A percentile compares a stretch with the other conserved stretches of the same genome.
Conservation (phyloP, 2,797 vertebrate genomes). For the Lutra lutra region DNA sequence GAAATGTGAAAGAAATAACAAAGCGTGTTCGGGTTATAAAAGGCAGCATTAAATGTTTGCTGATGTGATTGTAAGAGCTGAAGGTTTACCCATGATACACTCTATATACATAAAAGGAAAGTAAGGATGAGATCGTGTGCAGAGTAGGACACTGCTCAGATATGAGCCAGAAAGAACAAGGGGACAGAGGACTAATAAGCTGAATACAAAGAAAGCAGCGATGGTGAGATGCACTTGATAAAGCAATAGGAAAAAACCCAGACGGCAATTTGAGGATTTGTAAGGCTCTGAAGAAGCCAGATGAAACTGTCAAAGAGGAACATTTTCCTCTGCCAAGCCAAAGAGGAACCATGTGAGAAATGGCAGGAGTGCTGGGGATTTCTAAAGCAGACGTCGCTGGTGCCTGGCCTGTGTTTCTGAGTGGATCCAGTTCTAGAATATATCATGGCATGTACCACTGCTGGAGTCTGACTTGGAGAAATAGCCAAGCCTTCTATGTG, state of each 20-base stretch:
- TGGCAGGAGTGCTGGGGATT: conserved; percentile 66
- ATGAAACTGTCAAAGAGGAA: conserved; percentile 82
- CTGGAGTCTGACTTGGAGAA: conserved; percentile 66
- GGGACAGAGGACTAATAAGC: conserved; percentile 46
- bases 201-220: conserved; percentile 67
- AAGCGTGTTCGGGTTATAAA: neutral
- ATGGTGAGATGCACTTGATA: conserved; percentile 75
- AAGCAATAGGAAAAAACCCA: conserved; percentile 74
- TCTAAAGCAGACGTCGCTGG: conserved; percentile 72
- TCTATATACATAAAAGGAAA: conserved; percentile 62
- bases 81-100: conserved; percentile 71
- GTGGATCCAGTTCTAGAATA: conserved; percentile 76
- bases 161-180: conserved; percentile 71
- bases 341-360: conserved; percentile 28
- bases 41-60: conserved; percentile 66
- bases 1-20: conserved; percentile 70
- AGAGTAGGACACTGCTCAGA: conserved; percentile 60
- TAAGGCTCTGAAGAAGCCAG: conserved; percentile 81
- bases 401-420: conserved; percentile 68
- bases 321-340: conserved; percentile 81
- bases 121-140: conserved; percentile 55
- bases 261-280: conserved; percentile 78
- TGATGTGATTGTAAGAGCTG: conserved; percentile 61
- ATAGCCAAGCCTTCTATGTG: neutral
- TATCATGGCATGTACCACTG: conserved; percentile 62